Conservation (phyloP, 2,888 invertebrate species). For the Mactromeris polynyma region DNA sequence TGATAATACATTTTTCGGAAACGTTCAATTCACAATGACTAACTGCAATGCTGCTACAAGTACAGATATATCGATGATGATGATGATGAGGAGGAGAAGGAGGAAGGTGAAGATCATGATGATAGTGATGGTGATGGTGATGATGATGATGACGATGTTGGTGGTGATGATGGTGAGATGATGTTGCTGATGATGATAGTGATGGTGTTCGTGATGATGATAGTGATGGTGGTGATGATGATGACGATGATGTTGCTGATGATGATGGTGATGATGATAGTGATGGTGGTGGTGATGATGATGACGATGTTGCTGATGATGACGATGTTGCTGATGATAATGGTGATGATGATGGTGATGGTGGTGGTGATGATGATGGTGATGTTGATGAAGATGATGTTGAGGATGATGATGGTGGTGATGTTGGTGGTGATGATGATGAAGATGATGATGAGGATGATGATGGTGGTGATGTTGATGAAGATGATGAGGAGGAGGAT, state of each 20-base stretch:
- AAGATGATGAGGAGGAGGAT: too few relatives aligned
- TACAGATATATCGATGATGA: neutral
- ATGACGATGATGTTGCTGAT: conserved; percentile 9
- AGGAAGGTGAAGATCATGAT: conserved; percentile 9
- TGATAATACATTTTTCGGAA: too few relatives aligned
- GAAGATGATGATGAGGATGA: too few relatives aligned
- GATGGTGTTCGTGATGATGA: conserved; percentile 9
- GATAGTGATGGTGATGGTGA: conserved; percentile 8
- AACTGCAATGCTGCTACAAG: too few relatives aligned
- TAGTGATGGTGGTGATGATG: conserved; percentile 1
- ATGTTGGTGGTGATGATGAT: neutral
- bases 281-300: neutral
- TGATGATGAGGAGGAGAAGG: neutral
- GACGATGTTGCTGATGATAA: neutral
- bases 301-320: neutral
- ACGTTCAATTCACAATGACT: too few relatives aligned
- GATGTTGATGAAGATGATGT: neutral
- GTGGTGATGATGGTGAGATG: too few relatives aligned
- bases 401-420: neutral
- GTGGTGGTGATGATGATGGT: neutral
- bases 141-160: conserved; percentile 3
- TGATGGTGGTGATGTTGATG: too few relatives aligned
- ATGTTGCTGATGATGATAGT: too few relatives aligned
- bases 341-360: neutral
- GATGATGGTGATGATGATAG: neutral